These are phyloP conservation scores for Diabrotica undecimpunctata DNA, from an alignment of 1,140 invertebrate species.

Conservation along the genomic window DNA sequence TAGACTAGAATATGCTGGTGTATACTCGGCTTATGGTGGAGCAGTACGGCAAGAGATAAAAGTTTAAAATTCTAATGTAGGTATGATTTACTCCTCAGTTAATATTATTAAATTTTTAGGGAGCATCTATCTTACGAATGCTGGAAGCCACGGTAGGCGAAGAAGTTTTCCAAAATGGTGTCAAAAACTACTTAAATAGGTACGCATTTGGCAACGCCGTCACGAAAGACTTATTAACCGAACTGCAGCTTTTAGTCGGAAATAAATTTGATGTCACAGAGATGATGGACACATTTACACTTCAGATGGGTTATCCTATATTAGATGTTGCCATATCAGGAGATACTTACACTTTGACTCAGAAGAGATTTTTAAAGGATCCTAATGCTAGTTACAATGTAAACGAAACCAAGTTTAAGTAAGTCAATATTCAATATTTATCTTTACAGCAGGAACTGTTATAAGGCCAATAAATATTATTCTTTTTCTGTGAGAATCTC, in stretches of 20 bases:
- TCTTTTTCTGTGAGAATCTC: too few species aligned
- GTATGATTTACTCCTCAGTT: too few species aligned
- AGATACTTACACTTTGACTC: slow-evolving; percentile 58
- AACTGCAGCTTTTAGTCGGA: slow-evolving; percentile 53
- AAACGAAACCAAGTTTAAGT: slow-evolving; percentile 59
- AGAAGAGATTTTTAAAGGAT: slow-evolving; percentile 71
- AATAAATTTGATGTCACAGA: slow-evolving; percentile 55
- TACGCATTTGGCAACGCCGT: slow-evolving; percentile 72
- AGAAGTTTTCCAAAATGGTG: slow-evolving; percentile 68
- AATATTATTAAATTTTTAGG: slow-evolving; percentile 52
- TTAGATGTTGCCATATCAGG: slow-evolving; percentile 58
- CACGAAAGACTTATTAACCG: slow-evolving; percentile 73
- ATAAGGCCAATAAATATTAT: too few species aligned
- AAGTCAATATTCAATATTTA: slow-evolving; percentile 36
- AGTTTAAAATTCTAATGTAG: too few species aligned
- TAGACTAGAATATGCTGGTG: too few species aligned
- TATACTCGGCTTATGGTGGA: too few species aligned
- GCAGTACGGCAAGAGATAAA: too few species aligned
- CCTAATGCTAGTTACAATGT: slow-evolving; percentile 52
- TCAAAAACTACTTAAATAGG: slow-evolving; percentile 70
- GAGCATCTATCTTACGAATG: slow-evolving; percentile 86
- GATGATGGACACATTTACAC: slow-evolving; percentile 90
- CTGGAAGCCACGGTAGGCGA: slow-evolving; percentile 77
- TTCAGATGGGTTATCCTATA: slow-evolving; percentile 88
- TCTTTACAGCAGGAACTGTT: neutral